Base-by-base conservation (phyloP, 2,888 invertebrate genomes). In the Heliconius erato region DNA sequence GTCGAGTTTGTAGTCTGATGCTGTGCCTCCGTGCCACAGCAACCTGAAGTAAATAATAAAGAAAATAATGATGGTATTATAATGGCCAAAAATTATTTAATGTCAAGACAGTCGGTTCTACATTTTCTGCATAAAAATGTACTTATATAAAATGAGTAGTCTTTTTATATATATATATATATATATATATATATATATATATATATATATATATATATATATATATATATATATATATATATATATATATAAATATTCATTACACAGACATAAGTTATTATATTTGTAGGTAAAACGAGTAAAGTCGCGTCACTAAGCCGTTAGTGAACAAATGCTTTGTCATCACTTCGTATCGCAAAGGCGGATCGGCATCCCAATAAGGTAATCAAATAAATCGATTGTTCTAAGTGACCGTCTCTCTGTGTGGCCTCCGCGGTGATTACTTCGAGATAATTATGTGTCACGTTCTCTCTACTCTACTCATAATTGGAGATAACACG, bases 341-440 rank as follows among this genome's bases (percentile, higher is more conserved):
- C 94, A 94, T 80, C 11, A 86, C 72, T 83, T 74, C 79, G 82
- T 92, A 94, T 94, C 94, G 88, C 91, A 93, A 94, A 94, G 92
- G 85, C 86, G 87, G 82, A 94, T 94, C 94, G 92, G 91, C 91
- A 92, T 91, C 88, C 94, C 94, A 94, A 91, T 91, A 88, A 91
- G 93, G 92, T 93, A 94, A 93, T 94, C 92, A 90, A 91, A 91
- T 91, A 88, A 91, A 90, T 92, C 91, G 91, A 93, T 94, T 94
- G 93, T 94, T 93, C 91, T 90, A 90, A 90, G 86, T 88, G 85
- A 84, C 83, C 83, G 81, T 77, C 90, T 83, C 90, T 74, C 89
- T 93, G 93, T 93, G 94, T 94, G 94, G 94, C 86, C 93, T 84
- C 85, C 54, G 83, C 72, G 85, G 80, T 86, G 91, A 93, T 93